Evolutionary conservation across 2,888 invertebrate species (phyloP), one percentile per base, ranked within the genome.

Genomic region (Plemyria rubiginata): DNA sequence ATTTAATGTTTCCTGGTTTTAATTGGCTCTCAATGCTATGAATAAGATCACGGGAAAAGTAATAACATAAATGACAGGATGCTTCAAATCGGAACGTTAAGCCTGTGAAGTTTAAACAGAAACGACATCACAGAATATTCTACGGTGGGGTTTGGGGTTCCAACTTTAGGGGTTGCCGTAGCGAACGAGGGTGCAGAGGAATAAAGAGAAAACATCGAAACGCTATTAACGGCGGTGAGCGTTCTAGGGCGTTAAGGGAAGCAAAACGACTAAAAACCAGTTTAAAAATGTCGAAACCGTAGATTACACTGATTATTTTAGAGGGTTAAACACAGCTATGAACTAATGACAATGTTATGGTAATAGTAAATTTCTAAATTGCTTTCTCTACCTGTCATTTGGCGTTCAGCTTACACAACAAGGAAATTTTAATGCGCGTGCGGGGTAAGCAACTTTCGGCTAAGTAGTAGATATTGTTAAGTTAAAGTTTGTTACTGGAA

Each of bases 321-420:
- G 71, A 67, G 75, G 66, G 70, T 70, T 62, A 79, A 74, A 78
- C 72, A 79, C 76, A 76, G 70, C 11, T 11, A 54, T 22, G 9
- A 60, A 29, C 71, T 79, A 79, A 80, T 82, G 76, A 79, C 79
- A 81, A 79, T 82, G 74, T 78, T 80, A 70, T 75, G 83, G 84
- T 85, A 88, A 87, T 87, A 87, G 85, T 85, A 79, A 82, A 90
- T 90, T 90, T 90, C 90, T 87, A 90, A 79, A 82, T 85, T 76
- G 82, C 90, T 90, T 88, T 85, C 88, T 87, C 90, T 88, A 89
- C 85, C 83, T 85, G 84, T 82, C 84, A 78, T 82, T 86, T 80
- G 80, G 80, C 84, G 85, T 84, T 88, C 80, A 85, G 82, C 90
- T 92, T 92, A 92, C 88, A 92, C 92, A 92, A 92, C 90, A 86